A percentile compares a stretch with the other conserved stretches of the same genome.
Evolutionary conservation across 2,797 vertebrate genomes (phyloP).

Genomic region (Scolopax rusticola): DNA sequence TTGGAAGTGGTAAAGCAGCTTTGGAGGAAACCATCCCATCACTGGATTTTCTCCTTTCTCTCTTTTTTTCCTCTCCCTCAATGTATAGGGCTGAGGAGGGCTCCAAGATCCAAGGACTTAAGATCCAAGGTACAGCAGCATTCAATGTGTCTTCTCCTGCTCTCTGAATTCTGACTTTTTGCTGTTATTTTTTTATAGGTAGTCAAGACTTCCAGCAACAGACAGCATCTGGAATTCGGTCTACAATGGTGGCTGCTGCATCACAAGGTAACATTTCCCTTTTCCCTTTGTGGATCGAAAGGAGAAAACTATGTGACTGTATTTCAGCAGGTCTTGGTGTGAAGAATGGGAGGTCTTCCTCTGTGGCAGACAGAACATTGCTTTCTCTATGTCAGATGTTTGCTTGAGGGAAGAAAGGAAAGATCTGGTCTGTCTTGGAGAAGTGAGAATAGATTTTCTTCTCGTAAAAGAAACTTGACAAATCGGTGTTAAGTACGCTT

Average conservation of each 20-base stretch:
- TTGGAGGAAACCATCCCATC: background rate
- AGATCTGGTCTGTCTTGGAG: background rate
- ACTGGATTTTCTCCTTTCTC: background rate
- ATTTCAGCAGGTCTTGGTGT: background rate
- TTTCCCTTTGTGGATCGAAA: background rate
- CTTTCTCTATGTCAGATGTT: background rate
- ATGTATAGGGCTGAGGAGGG: background rate
- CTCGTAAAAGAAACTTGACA: background rate
- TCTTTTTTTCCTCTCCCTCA: background rate
- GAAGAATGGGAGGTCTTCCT: background rate
- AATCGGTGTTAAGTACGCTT: background rate
- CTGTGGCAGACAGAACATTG: background rate
- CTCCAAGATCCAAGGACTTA: background rate
- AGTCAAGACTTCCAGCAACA: background rate
- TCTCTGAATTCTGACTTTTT: background rate
- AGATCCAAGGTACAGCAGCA: background rate
- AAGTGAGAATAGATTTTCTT: background rate
- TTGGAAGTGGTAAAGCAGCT: background rate
- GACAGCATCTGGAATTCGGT: background rate
- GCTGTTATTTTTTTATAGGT: background rate
- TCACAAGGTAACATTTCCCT: background rate
- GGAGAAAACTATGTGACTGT: background rate
- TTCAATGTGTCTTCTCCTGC: background rate
- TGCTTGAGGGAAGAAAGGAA: background rate
- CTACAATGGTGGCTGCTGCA: background rate